phyloP scores from a whole-genome alignment of 2,797 vertebrate genomes.

The Sebastes melanostomus region DNA sequence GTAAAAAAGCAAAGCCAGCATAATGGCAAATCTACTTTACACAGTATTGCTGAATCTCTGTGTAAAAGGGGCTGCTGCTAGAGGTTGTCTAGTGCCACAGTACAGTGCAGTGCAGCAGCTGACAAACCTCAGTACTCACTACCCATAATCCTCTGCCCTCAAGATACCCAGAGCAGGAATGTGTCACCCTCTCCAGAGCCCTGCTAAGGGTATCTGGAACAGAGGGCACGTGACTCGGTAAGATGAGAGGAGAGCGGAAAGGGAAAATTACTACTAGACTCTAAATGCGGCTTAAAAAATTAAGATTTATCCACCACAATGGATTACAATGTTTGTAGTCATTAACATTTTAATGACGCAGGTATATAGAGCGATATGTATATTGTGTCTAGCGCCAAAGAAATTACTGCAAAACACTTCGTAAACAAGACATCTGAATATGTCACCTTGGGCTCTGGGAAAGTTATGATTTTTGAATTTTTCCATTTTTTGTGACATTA shows the following conservation, averaged over 20 bases:
- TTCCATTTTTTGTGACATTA: too few species aligned
- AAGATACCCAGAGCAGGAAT: slow-evolving; percentile 50
- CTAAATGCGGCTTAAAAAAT: neutral
- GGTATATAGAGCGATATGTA: too few species aligned
- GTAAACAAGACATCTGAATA: neutral
- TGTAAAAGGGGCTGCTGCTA: too few species aligned
- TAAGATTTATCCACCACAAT: neutral
- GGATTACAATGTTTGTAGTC: neutral
- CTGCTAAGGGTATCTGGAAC: slow-evolving; percentile 2
- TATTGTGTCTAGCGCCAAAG: too few species aligned
- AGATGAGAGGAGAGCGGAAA: neutral
- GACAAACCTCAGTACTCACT: neutral
- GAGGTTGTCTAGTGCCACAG: too few species aligned
- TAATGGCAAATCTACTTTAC: neutral
- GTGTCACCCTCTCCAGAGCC: slow-evolving; percentile 29
- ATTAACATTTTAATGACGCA: neutral
- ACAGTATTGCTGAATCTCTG: too few species aligned
- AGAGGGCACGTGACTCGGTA: neutral
- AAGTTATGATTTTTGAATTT: neutral
- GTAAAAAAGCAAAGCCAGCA: neutral
- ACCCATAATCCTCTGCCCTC: slow-evolving; percentile 36
- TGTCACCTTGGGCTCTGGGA: neutral
- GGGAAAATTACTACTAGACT: neutral
- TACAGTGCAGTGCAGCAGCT: too few species aligned
- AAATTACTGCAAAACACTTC: neutral